Base-by-base conservation (phyloP, 2,888 invertebrate genomes). In the Adineta ricciae region DNA sequence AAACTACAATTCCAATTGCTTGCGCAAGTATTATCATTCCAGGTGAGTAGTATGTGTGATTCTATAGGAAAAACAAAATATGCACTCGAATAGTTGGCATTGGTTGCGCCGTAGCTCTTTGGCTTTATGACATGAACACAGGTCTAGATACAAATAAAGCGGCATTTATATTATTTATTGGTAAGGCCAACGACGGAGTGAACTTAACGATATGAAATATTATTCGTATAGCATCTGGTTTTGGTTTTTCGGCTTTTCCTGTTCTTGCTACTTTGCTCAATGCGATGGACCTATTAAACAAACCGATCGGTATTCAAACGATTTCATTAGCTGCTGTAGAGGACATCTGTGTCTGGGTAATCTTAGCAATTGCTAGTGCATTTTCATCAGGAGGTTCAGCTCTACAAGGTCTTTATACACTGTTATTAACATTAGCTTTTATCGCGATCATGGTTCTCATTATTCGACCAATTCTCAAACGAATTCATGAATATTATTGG, bases 391-490 rank as follows among this genome's bases (percentile, higher is more conserved):
- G 56, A n/a, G 56, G 56, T 56, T n/a, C 24, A n/a, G 56, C 56
- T 16, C 56, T 56, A 7, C 56, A 56, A 56, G 56, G 56, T 56
- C 56, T 56, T n/a, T 56, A 56, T n/a, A 56, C 56, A n/a, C 56
- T 56, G 7, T 56, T 56, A 56, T n/a, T 56, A n/a, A 56, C 56
- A 56, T 56, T 56, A n/a, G 56, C 56, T n/a, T 56, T 56, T 56
- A 56, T 56, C 24, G n/a, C n/a, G 4, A 56, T 56, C n/a, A 56
- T 56, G 56, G 56, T n/a, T n/a, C 11, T 56, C 11, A 56, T 56
- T 56, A 56, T 56, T 56, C 56, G 56, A n/a, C 56, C 56, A n/a
- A 56, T 56, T n/a, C 56, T 56, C n/a, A n/a, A n/a, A n/a, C 56
- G 56, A 56, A 56, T 56, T n/a, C 56, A 56, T 56, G 21, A 21